A percentile compares a stretch with the other conserved stretches of the same genome.
Evolutionary conservation across 2,888 invertebrate species (phyloP).

Genomic region (Agriopis leucophaearia): DNA sequence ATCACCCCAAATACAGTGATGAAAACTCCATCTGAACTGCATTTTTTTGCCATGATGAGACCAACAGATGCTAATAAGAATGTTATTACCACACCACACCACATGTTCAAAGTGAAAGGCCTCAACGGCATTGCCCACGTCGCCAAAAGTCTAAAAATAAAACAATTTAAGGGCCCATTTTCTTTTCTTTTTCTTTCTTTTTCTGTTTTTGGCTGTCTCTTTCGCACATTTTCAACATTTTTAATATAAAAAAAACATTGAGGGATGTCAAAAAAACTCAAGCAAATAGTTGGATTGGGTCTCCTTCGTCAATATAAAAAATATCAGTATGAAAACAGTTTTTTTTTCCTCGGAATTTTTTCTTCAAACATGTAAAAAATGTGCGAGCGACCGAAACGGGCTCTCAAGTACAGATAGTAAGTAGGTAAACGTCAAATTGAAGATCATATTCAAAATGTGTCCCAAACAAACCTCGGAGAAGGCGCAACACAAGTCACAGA

Average conservation of each 20-base stretch:
- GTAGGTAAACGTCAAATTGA: not conserved
- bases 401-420: not conserved
- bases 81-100: constrained; percentile 84
- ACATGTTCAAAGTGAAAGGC: constrained; percentile 86
- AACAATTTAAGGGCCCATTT: not conserved
- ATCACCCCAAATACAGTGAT: constrained; percentile 75
- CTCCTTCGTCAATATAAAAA: no score
- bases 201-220: no score
- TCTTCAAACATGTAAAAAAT: no score
- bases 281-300: no score
- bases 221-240: no score
- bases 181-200: no score
- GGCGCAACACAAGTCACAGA: constrained; percentile 90
- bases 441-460: constrained; percentile 14
- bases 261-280: no score
- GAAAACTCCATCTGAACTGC: constrained; percentile 59
- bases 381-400: not conserved
- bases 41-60: constrained; percentile 66
- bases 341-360: no score
- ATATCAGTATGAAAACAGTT: not conserved
- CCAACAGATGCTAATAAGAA: constrained; percentile 76
- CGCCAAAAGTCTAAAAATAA: constrained; percentile 76
- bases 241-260: no score
- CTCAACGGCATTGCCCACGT: constrained; percentile 88
- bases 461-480: constrained; percentile 86